Conservation (phyloP, 2,113 vertebrate species). For the Chloropsis cyanopogon region DNA sequence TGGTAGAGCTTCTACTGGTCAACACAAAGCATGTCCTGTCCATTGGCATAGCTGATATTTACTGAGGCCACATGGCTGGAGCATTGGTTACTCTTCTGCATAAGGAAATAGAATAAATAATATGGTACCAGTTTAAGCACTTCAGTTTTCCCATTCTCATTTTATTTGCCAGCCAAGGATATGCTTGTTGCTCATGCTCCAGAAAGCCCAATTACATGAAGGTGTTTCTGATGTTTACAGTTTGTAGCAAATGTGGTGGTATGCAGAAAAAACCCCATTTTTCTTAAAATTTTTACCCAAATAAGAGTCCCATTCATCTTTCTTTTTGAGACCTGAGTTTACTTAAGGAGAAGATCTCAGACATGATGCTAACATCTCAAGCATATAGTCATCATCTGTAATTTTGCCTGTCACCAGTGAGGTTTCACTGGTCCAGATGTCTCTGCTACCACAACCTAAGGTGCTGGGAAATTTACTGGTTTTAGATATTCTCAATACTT, state of each 20-base stretch:
- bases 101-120: background rate
- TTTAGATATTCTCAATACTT: background rate
- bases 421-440: background rate
- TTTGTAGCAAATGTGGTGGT: background rate
- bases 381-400: background rate
- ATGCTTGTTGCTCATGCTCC: fast-evolving
- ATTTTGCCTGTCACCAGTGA: background rate
- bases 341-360: background rate
- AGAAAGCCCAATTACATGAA: background rate
- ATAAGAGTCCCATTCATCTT: background rate
- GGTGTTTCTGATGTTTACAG: background rate
- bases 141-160: background rate
- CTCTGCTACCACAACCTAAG: background rate
- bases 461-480: background rate
- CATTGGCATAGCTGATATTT: background rate
- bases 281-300: background rate
- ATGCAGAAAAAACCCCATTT: background rate
- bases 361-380: background rate
- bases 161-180: background rate
- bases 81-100: background rate
- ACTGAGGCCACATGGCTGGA: background rate
- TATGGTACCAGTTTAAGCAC: background rate
- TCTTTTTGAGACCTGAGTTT: background rate
- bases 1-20: background rate
- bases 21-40: background rate